A percentile compares a stretch with the other conserved stretches of the same genome.
These are phyloP conservation scores for Troides aeacus DNA, from an alignment of 2,888 invertebrate genomes.

Conservation along the genomic window DNA sequence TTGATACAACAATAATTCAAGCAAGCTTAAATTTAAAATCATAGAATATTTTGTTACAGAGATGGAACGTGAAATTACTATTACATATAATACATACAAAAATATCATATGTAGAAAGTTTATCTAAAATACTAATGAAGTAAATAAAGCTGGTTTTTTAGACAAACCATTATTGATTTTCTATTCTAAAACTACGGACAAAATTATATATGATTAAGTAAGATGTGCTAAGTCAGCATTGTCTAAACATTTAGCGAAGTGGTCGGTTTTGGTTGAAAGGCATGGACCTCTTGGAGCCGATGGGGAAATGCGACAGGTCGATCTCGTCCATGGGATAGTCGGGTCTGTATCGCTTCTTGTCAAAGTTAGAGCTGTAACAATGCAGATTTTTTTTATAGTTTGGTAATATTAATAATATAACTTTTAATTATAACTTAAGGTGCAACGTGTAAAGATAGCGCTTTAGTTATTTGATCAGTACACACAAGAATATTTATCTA, in stretches of 20 bases:
- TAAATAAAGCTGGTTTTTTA: background rate
- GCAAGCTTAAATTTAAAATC: background rate
- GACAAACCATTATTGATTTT: background rate
- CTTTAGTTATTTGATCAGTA: no score
- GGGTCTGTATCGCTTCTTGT: conserved; percentile 60
- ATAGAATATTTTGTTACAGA: background rate
- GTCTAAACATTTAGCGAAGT: conserved; percentile 33
- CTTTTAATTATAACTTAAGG: background rate
- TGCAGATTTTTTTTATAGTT: background rate
- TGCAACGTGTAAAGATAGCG: no score
- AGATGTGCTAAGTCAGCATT: background rate
- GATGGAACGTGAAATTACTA: background rate
- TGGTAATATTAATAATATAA: background rate
- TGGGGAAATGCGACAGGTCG: conserved; percentile 70
- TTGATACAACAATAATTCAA: conserved; percentile 12
- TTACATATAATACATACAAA: conserved; percentile 2
- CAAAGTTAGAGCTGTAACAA: conserved; percentile 37
- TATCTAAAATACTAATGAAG: conserved; percentile 3
- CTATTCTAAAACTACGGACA: background rate
- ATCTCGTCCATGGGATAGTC: conserved; percentile 75
- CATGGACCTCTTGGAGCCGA: conserved; percentile 63
- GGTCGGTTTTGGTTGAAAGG: conserved; percentile 30
- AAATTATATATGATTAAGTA: background rate
- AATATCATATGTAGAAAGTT: background rate
- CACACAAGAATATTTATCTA: background rate